Evolutionary conservation across 2,888 invertebrate species (phyloP).

Genomic region (Drosophila subquinaria): DNA sequence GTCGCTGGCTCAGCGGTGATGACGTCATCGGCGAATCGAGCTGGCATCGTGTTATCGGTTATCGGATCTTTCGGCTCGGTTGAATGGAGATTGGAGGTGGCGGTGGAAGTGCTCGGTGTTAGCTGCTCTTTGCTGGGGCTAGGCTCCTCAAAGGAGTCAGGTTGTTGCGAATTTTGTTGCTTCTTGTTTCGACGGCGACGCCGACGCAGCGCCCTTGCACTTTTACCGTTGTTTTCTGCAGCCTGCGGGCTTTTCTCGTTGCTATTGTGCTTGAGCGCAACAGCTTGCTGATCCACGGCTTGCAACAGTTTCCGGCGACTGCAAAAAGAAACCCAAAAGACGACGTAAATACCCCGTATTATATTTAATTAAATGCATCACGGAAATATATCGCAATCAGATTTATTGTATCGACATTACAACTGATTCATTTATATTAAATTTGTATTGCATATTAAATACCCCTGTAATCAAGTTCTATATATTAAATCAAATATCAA

Average conservation of each 20-base stretch:
- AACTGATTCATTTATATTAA: no score
- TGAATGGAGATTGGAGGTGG: slow-evolving; percentile 34
- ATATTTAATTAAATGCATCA: background rate
- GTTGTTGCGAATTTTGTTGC: slow-evolving; percentile 73
- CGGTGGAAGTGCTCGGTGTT: slow-evolving; percentile 66
- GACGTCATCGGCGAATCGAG: slow-evolving; percentile 88
- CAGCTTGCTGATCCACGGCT: slow-evolving; percentile 76
- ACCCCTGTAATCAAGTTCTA: no score
- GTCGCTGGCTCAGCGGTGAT: slow-evolving; percentile 81
- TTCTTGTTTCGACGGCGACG: slow-evolving; percentile 82
- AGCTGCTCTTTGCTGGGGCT: slow-evolving; percentile 63
- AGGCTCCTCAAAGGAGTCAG: slow-evolving; percentile 63
- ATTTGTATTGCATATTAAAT: no score
- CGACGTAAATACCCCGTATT: background rate
- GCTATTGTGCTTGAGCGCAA: slow-evolving; percentile 63
- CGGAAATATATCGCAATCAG: background rate
- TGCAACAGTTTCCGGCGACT: slow-evolving; percentile 67
- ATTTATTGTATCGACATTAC: background rate
- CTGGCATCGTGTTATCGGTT: slow-evolving; percentile 88
- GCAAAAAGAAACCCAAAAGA: slow-evolving; percentile 8
- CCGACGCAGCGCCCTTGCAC: slow-evolving; percentile 80
- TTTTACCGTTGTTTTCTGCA: slow-evolving; percentile 73
- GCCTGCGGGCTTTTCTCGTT: slow-evolving; percentile 46
- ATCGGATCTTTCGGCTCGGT: slow-evolving; percentile 22
- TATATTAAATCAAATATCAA: no score